Evolutionary conservation across 1,140 invertebrate genomes (phyloP), one percentile per base, ranked within the genome.

Genomic region (Solenopsis invicta): DNA sequence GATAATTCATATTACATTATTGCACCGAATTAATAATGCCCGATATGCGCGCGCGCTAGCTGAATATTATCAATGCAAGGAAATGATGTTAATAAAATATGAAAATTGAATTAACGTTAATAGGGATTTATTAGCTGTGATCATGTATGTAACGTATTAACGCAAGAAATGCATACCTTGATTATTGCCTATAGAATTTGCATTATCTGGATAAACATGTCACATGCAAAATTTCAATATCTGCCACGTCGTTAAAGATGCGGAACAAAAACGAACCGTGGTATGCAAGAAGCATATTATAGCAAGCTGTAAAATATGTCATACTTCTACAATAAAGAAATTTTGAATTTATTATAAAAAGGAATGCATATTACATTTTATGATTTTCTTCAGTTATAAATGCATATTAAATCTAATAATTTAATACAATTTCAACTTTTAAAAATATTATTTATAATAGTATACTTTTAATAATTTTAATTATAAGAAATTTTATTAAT

Each of bases 41-140:
- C 67, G 67, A 84, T 84, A 74, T 74, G 67, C 24, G 54, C 54
- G n/a, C 13, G 71, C 48, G 48, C 69, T 37, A 61, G 69, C 29
- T 75, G 80, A 84, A 61, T 74, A 84, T 84, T 84, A 84, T 75
- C 69, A 84, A 84, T 84, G 80, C 80, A 54, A 75, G 80, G 69
- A 84, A 84, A 84, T 75, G n/a, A 84, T 62, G 71, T 84, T 84
- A 75, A 84, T 84, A 84, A 84, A 84, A 84, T 84, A 84, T 84
- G 80, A 84, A 84, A 84, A 84, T 84, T 84, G 54, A 75, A 75
- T 84, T 84, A 84, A 84, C 80, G 71, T 75, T 84, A 84, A 84
- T 84, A 75, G 80, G 80, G 56, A 84, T 84, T 84, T 84, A 84
- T 84, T 84, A 84, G 52, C 41, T 75, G 45, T 48, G 69, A 62